A percentile compares a stretch with the other conserved stretches of the same genome.
Evolutionary conservation across 1,140 invertebrate species (phyloP).

Genomic region (Tetragonula clypearis): DNA sequence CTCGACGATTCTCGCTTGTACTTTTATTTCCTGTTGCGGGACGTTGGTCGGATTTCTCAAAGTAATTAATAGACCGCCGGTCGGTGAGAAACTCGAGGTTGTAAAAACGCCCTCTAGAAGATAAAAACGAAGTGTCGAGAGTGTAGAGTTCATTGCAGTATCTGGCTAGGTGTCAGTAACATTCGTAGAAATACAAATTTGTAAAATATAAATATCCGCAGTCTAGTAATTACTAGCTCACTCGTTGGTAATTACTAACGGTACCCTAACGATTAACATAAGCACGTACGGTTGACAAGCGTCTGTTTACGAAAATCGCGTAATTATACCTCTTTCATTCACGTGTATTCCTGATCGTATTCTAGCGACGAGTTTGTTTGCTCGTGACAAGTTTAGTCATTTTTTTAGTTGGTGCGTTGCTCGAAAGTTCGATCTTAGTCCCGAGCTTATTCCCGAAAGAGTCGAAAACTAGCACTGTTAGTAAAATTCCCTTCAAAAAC

Average conservation of each 20-base stretch:
- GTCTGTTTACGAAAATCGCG: background rate
- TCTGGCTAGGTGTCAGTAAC: too few species aligned
- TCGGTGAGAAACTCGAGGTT: too few species aligned
- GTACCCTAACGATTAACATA: background rate
- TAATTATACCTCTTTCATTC: background rate
- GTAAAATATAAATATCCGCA: too few species aligned
- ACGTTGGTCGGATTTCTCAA: background rate
- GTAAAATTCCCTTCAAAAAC: too few species aligned
- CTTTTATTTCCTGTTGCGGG: background rate
- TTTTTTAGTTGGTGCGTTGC: background rate
- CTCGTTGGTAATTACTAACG: too few species aligned
- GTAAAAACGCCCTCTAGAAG: too few species aligned
- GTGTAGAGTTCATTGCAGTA: too few species aligned
- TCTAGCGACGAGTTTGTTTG: background rate
- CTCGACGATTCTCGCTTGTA: background rate
- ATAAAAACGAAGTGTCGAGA: too few species aligned
- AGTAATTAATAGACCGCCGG: too few species aligned
- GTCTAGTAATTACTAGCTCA: too few species aligned
- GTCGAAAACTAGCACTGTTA: too few species aligned
- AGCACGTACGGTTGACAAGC: background rate
- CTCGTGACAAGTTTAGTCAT: background rate
- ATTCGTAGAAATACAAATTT: too few species aligned
- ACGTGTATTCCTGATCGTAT: background rate
- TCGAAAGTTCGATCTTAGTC: background rate
- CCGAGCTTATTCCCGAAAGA: background rate